These are phyloP conservation scores for Microtus ochrogaster DNA, from an alignment of 2,113 vertebrate genomes.

Conservation along the genomic window DNA sequence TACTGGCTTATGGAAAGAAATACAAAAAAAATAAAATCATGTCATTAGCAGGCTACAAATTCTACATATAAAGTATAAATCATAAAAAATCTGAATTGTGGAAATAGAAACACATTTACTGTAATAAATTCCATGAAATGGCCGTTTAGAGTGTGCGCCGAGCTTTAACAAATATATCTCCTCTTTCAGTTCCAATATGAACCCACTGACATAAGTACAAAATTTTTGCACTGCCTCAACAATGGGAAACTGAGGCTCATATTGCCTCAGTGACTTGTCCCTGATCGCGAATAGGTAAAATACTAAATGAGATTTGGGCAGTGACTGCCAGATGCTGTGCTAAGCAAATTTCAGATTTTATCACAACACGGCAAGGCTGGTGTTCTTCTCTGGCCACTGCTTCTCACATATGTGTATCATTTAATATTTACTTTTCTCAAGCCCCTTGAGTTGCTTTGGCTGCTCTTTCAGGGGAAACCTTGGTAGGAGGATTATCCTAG, in stretches of 20 bases:
- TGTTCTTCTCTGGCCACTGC: background rate
- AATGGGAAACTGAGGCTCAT: background rate
- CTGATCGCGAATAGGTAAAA: background rate
- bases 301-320: background rate
- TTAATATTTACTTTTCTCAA: background rate
- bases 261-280: background rate
- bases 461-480: background rate
- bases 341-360: background rate
- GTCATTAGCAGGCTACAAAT: slow-evolving; percentile 32
- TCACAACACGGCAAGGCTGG: background rate
- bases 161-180: background rate
- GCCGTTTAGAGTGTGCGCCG: background rate
- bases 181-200: background rate
- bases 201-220: background rate
- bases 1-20: background rate
- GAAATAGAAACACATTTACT: background rate
- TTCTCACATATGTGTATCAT: background rate
- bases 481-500: background rate
- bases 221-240: background rate
- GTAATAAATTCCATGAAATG: background rate
- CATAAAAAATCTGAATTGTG: slow-evolving; percentile 33
- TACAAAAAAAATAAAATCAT: slow-evolving; percentile 40
- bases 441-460: background rate
- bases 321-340: background rate
- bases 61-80: background rate